A percentile compares a stretch with the other conserved stretches of the same genome.
phyloP scores from a whole-genome alignment of 2,113 vertebrate genomes.

The Rattus norvegicus region DNA sequence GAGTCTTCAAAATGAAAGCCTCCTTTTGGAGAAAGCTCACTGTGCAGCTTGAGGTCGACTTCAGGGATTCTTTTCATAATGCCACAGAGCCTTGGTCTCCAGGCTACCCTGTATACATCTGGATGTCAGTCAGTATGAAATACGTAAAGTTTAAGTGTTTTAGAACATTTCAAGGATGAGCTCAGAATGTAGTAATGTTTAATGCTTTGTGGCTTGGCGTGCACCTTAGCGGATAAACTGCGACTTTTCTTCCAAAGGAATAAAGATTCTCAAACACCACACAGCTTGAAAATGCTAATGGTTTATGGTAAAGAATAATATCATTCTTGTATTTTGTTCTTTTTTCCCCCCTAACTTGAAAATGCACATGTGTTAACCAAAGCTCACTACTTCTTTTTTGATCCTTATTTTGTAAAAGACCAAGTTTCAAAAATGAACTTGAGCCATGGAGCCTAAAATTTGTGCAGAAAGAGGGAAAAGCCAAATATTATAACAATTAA shows the following conservation, averaged over 20 bases:
- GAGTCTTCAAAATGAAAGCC: slow-evolving; percentile 72
- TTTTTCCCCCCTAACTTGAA: slow-evolving; percentile 51
- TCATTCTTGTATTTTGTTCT: slow-evolving; percentile 63
- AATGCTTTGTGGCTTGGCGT: slow-evolving; percentile 77
- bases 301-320: slow-evolving; percentile 55
- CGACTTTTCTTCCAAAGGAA: slow-evolving; percentile 60
- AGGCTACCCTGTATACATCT: slow-evolving; percentile 81
- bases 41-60: slow-evolving; percentile 76
- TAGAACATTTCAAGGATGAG: slow-evolving; percentile 77
- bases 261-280: slow-evolving; percentile 64
- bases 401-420: slow-evolving; percentile 79
- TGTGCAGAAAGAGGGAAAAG: slow-evolving; percentile 60
- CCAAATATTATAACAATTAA: slow-evolving; percentile 78
- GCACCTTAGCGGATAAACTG: slow-evolving; percentile 81
- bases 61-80: slow-evolving; percentile 82
- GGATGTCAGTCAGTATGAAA: slow-evolving; percentile 78
- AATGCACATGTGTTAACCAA: slow-evolving; percentile 72
- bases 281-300: slow-evolving; percentile 62
- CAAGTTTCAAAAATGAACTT: slow-evolving; percentile 78
- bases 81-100: slow-evolving; percentile 83
- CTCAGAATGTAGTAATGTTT: slow-evolving; percentile 77
- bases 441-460: slow-evolving; percentile 77
- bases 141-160: slow-evolving; percentile 81
- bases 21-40: slow-evolving; percentile 75
- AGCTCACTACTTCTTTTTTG: slow-evolving; percentile 76